Evolutionary conservation across 2,888 invertebrate species (phyloP).

Genomic region (Aromia moschata): DNA sequence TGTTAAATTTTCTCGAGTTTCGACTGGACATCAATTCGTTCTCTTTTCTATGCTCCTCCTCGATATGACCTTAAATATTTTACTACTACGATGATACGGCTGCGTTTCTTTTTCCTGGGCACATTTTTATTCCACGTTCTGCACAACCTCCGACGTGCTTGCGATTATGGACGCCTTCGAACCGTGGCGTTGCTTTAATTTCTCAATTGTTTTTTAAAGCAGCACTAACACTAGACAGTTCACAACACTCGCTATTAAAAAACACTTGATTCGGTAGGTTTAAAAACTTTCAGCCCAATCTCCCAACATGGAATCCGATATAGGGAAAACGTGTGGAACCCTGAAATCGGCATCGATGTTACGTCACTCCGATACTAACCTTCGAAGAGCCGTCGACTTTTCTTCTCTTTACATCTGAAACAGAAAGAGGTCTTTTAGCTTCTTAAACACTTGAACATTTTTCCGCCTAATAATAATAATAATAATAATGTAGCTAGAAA

Average conservation of each 20-base stretch:
- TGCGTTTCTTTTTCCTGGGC: not conserved
- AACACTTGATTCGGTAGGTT: constrained; percentile 33
- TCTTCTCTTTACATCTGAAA: constrained; percentile 82
- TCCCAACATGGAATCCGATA: constrained; percentile 58
- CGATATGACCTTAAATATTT: not conserved
- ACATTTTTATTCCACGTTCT: not conserved
- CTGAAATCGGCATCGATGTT: constrained; percentile 63
- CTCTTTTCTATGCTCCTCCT: not conserved
- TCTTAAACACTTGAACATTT: too few relatives aligned
- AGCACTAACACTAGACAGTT: constrained; percentile 17
- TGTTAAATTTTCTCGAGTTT: too few relatives aligned
- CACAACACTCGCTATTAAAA: constrained; percentile 30
- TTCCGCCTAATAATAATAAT: too few relatives aligned
- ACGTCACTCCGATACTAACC: constrained; percentile 79
- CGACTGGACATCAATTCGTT: too few relatives aligned
- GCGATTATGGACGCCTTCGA: not conserved
- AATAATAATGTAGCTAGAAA: too few relatives aligned
- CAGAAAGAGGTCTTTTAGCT: too few relatives aligned
- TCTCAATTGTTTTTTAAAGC: constrained; percentile 4
- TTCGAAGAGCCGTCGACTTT: constrained; percentile 84
- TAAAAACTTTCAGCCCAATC: constrained; percentile 66
- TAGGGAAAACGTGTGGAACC: constrained; percentile 48
- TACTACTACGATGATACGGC: not conserved
- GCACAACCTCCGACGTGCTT: not conserved
- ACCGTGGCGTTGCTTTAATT: not conserved